Evolutionary conservation across 1,140 invertebrate species (phyloP), one percentile per base, ranked within the genome.

Genomic region (Ceratina japonica): DNA sequence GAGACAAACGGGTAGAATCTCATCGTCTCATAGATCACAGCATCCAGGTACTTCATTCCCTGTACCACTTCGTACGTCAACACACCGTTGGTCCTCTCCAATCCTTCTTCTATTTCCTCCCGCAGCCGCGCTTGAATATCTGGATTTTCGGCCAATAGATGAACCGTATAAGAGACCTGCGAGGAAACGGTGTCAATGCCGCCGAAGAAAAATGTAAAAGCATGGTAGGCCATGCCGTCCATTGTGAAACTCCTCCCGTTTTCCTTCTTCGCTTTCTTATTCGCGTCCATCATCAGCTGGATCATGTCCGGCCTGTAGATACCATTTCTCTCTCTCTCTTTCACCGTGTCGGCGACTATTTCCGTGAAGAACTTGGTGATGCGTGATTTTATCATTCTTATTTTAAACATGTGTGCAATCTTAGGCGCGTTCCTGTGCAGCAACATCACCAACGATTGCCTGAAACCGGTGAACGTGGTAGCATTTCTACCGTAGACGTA

Each of bases 401-500:
- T n/a, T n/a, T n/a, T n/a, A 56, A 56, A n/a, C 3, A n/a, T 1
- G 12, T 3, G 16, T 13, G 54, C 54, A 4, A 56, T 0, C 54
- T n/a, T 56, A 1, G 54, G 54, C 54, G 16, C 15, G 13, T 56
- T 56, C n/a, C n/a, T 56, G 16, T 16, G 15, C 54, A 56, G 3
- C 54, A 56, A 16, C n/a, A 56, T 18, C 15, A 18, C n/a, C n/a
- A 56, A 56, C 5, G 54, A 2, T 3, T 56, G 15, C n/a, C n/a
- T 56, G 54, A 56, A 56, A 56, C 54, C 54, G 15, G 54, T 56
- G 13, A 56, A 56, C 54, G 54, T 5, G n/a, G 54, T 80, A 3
- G 81, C 37, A 31, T 85, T 24, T 62, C 91, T 93, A 18, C 93
- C 94, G 86, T 92, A 91, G 75, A 81, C 66, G 65, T 93, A 95